Evolutionary conservation across 2,113 vertebrate genomes (phyloP).

Genomic region (Semnornis frantzii): DNA sequence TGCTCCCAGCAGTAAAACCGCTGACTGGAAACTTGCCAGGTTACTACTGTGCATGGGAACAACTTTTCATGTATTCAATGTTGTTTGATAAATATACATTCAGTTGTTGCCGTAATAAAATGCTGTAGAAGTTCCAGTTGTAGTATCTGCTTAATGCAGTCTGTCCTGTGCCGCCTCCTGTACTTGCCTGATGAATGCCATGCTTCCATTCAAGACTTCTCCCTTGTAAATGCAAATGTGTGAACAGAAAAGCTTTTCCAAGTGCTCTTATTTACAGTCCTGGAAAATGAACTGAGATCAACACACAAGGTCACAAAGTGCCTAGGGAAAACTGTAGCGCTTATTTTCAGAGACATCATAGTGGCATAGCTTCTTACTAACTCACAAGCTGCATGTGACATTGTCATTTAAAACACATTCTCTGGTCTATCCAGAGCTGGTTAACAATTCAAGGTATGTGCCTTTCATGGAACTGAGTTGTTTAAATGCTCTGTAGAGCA

Average conservation of each 20-base stretch:
- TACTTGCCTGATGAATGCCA: conserved; percentile 44
- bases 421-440: conserved; percentile 31
- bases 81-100: conserved; percentile 42
- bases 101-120: conserved; percentile 40
- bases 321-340: conserved; percentile 43
- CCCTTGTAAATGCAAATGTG: conserved; percentile 50
- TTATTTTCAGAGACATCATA: conserved; percentile 53
- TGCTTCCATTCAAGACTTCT: conserved; percentile 56
- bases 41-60: neutral
- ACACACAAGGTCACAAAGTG: conserved; percentile 61
- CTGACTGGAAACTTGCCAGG: neutral
- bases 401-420: conserved; percentile 50
- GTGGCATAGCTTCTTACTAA: conserved; percentile 46
- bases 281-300: conserved; percentile 57
- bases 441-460: conserved; percentile 16
- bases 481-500: neutral
- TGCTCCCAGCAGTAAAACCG: neutral
- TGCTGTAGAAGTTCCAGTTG: neutral
- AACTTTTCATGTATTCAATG: neutral
- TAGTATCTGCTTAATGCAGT: conserved; percentile 35
- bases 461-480: neutral
- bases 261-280: conserved; percentile 67
- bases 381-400: conserved; percentile 53
- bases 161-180: conserved; percentile 47
- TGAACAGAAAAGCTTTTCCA: conserved; percentile 66